phyloP scores from a whole-genome alignment of 2,113 vertebrate species.

The Ophthalmolycus amberensis region DNA sequence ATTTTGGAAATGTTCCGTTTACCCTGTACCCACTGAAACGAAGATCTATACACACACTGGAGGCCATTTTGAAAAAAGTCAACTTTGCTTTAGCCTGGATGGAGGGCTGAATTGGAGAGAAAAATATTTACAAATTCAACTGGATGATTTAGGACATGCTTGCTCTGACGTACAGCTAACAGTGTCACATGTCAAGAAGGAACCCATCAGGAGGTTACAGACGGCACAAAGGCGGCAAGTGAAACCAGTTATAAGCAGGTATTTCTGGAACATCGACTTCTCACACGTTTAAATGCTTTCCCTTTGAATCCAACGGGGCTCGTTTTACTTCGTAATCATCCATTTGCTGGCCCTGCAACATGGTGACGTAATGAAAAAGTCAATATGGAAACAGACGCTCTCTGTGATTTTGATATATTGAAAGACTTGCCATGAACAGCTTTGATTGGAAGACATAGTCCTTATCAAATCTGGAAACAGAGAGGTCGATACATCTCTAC shows the following conservation, averaged over 20 bases:
- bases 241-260: constrained; percentile 18
- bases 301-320: neutral
- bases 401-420: neutral
- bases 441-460: neutral
- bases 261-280: constrained; percentile 20
- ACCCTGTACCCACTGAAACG: neutral
- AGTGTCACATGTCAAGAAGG: neutral
- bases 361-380: neutral
- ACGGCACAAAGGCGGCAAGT: neutral
- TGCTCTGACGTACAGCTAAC: neutral
- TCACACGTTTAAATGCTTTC: neutral
- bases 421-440: neutral
- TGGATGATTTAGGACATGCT: neutral
- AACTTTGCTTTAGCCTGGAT: neutral
- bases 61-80: neutral
- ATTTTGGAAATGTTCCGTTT: neutral
- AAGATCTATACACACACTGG: neutral
- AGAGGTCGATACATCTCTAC: neutral
- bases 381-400: neutral
- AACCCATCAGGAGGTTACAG: neutral
- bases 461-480: neutral
- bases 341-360: neutral
- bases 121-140: neutral
- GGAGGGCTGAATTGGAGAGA: neutral
- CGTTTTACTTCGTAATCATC: neutral